Evolutionary conservation across 2,888 invertebrate species (phyloP).

Genomic region (Operophtera brumata): DNA sequence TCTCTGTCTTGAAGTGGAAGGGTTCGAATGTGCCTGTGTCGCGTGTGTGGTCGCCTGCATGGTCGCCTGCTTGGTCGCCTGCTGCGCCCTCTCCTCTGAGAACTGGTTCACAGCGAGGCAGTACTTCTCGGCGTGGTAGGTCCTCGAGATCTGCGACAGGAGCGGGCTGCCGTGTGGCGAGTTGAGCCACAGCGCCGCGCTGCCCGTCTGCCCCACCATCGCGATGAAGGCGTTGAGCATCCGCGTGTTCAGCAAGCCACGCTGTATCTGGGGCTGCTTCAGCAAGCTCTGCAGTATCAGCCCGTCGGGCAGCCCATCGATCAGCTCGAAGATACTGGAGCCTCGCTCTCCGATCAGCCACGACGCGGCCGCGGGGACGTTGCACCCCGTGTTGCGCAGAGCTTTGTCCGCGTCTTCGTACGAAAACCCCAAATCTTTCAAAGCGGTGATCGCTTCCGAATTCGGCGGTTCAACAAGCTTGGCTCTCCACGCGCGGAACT

Average conservation of each 20-base stretch:
- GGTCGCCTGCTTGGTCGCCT: conserved; percentile 7
- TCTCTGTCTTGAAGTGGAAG: conserved; percentile 62
- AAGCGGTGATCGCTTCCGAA: conserved; percentile 52
- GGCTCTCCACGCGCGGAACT: conserved; percentile 64
- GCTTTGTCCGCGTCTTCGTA: conserved; percentile 61
- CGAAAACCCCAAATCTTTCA: conserved; percentile 64
- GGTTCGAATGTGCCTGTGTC: conserved; percentile 31
- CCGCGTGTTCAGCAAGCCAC: conserved; percentile 68
- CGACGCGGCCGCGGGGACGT: conserved; percentile 71
- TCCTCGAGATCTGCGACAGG: conserved; percentile 70
- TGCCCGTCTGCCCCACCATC: conserved; percentile 71
- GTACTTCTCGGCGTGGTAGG: conserved; percentile 75
- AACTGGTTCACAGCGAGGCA: conserved; percentile 75
- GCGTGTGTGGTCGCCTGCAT: conserved; percentile 12
- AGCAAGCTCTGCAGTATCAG: conserved; percentile 62
- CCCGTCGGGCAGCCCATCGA: conserved; percentile 68
- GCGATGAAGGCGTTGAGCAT: conserved; percentile 74
- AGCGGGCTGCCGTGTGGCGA: conserved; percentile 73
- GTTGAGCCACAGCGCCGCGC: conserved; percentile 69
- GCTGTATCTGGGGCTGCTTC: conserved; percentile 71
- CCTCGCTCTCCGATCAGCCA: conserved; percentile 71
- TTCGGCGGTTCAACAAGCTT: conserved; percentile 61
- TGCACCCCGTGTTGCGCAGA: conserved; percentile 60
- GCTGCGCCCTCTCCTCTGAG: conserved; percentile 49
- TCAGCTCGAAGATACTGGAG: conserved; percentile 67